Percentiles rank a stretch among this genome's conserved stretches.
Conservation (phyloP, 2,797 vertebrate species). For the Paguma larvata region DNA sequence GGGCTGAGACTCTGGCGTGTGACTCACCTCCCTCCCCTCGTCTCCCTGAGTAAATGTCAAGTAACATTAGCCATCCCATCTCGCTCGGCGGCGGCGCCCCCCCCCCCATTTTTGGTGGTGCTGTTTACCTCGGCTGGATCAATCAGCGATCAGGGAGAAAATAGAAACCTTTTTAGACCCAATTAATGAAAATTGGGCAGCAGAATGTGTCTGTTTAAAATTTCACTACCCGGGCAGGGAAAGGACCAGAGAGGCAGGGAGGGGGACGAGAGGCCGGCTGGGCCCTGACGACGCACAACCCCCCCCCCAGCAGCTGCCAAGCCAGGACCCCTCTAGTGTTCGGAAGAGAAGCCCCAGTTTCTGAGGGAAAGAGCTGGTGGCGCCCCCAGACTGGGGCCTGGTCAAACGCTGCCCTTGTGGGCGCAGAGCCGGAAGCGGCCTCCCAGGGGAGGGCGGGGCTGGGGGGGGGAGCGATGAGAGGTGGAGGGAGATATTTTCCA, state of each 20-base stretch:
- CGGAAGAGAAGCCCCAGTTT: background rate
- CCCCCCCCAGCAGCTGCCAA: fast-evolving
- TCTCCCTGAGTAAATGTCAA: slow-evolving; percentile 85
- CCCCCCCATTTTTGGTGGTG: slow-evolving; percentile 65
- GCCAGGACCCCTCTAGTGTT: background rate
- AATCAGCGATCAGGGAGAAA: slow-evolving; percentile 75
- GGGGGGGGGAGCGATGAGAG: background rate
- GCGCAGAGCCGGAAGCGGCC: background rate
- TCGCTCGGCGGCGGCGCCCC: slow-evolving; percentile 27
- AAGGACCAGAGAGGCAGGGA: background rate
- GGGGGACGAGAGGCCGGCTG: background rate
- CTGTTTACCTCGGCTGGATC: slow-evolving; percentile 80
- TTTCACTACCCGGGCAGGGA: background rate
- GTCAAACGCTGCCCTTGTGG: background rate
- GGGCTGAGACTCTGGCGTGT: slow-evolving; percentile 59
- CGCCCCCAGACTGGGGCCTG: background rate
- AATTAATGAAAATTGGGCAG: slow-evolving; percentile 68
- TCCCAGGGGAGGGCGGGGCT: background rate
- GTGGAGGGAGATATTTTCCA: background rate
- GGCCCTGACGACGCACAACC: background rate
- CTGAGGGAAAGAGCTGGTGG: too few species aligned
- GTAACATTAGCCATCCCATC: slow-evolving; percentile 65
- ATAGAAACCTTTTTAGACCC: slow-evolving; percentile 74
- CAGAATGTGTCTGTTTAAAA: background rate
- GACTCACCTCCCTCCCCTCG: slow-evolving; percentile 68